Evolutionary conservation across 2,888 invertebrate genomes (phyloP), one percentile per base, ranked within the genome.

Genomic region (Melangyna quadrimaculata): DNA sequence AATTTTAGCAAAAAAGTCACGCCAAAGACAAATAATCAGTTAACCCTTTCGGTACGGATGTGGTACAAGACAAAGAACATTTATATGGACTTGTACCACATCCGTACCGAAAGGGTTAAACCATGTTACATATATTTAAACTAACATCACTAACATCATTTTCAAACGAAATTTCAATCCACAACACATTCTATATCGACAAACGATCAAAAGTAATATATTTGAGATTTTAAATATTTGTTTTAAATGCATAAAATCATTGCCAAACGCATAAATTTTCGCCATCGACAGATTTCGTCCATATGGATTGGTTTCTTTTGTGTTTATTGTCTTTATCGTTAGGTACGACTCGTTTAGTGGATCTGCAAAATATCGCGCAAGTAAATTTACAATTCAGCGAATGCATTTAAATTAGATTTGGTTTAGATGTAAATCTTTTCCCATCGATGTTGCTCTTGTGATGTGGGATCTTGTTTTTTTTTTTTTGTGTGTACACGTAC

Each of bases 331-430:
- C 24, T 24, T 17, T 43, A 32, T 24, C 35, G 37, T 24, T n/a
- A 3, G 51, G 1, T 45, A 6, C 12, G 9, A 48, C n/a, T 63
- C 67, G 14, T 53, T 29, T n/a, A 24, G 43, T 10, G n/a, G 35
- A 72, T 78, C 55, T 29, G 40, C 10, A 5, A 43, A 59, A 61
- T 48, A 12, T 35, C 70, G 22, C 55, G n/a, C 63, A 78, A 67
- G 59, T 83, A 57, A 65, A 65, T 71, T 57, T 35, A 35, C 27
- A 79, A 79, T 55, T 71, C 57, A 70, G 27, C 75, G 35, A 53
- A 80, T 69, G 59, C 67, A 72, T 84, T 77, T 72, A 84, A 77
- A 84, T 84, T 75, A 14, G 61, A 59, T 77, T 75, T 51, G 29
- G 45, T 37, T 65, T n/a, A 37, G 32, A 24, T 67, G 14, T 19